phyloP scores from a whole-genome alignment of 2,888 invertebrate species.

The Amiota minor region DNA sequence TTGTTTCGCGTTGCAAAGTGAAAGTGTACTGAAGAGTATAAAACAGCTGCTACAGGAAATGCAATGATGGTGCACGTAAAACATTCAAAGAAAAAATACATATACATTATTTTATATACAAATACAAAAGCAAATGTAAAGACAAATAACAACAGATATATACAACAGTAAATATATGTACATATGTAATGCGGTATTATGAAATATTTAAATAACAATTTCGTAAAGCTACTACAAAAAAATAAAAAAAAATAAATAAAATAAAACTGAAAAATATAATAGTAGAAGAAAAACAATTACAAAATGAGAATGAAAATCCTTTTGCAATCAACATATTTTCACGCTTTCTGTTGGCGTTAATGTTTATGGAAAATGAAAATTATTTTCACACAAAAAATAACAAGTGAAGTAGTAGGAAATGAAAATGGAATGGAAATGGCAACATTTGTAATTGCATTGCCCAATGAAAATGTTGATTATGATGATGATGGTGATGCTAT shows the following conservation, averaged over 20 bases:
- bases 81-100: too few relatives aligned
- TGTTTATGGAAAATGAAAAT: conserved; percentile 22
- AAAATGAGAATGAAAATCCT: too few relatives aligned
- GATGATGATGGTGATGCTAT: too few relatives aligned
- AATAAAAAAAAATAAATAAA: neutral
- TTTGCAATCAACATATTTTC: conserved; percentile 14
- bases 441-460: conserved; percentile 26
- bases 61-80: too few relatives aligned
- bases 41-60: neutral
- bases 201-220: conserved; percentile 14
- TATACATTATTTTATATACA: too few relatives aligned
- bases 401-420: neutral
- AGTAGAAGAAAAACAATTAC: too few relatives aligned
- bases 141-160: too few relatives aligned
- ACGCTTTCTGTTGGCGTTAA: conserved; percentile 10
- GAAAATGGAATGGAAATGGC: neutral
- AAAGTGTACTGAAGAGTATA: neutral
- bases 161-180: neutral
- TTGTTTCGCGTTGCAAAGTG: conserved; percentile 3
- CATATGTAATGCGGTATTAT: conserved; percentile 36
- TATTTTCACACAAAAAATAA: neutral
- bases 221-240: neutral
- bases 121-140: too few relatives aligned
- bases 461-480: neutral
- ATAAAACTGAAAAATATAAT: neutral